Conservation (phyloP, 2,113 vertebrate species). For the Pelusios castaneus region DNA sequence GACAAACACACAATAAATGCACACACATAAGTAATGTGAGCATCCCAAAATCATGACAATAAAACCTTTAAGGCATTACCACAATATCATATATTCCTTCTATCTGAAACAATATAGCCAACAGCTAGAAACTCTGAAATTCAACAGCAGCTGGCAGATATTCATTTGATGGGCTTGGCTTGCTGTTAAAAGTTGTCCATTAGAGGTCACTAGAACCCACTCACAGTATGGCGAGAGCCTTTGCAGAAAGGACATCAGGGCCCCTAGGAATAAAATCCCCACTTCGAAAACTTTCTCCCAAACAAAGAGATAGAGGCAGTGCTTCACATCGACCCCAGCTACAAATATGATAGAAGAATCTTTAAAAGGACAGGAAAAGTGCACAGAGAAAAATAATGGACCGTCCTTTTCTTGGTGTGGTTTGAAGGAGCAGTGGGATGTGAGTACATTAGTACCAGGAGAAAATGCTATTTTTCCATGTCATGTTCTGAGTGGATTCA, state of each 20-base stretch:
- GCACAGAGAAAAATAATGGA: neutral
- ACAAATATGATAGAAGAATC: neutral
- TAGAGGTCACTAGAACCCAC: constrained; percentile 30
- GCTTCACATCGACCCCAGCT: neutral
- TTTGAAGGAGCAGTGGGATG: neutral
- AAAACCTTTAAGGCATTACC: neutral
- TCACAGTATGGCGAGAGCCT: neutral
- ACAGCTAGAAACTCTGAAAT: neutral
- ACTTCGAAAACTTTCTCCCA: neutral
- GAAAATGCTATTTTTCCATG: accelerated
- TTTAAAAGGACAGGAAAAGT: neutral
- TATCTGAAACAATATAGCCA: neutral
- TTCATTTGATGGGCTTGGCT: neutral
- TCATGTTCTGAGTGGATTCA: neutral
- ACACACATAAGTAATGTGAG: neutral
- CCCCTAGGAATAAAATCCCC: neutral
- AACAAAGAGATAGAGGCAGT: neutral
- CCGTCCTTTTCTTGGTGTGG: neutral
- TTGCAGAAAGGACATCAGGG: neutral
- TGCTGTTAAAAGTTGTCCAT: neutral
- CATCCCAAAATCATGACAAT: neutral
- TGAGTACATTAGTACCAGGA: neutral
- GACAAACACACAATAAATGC: neutral
- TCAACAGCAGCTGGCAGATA: accelerated
- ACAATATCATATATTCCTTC: neutral